Base-by-base conservation (phyloP, 1,140 invertebrate genomes). In the Drosophila kohkoa region DNA sequence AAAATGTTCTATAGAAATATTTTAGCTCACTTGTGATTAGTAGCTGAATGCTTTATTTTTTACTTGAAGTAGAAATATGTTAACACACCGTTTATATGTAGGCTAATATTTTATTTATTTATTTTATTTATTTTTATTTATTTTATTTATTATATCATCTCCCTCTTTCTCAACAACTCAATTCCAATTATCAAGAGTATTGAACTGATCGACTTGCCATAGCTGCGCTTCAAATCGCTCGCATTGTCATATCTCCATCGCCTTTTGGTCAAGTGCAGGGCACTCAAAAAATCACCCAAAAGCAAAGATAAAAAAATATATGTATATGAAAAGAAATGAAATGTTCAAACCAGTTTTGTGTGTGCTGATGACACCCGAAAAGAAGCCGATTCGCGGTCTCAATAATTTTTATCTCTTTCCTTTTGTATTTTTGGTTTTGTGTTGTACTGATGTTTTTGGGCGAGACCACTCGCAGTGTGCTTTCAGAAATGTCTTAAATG, bases 401-500 rank as follows among this genome's bases (percentile, higher is more conserved):
- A 38, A 38, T 38, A 38, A 38, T 38, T 38, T 38, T 25, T 25
- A 25, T 25, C 20, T 3, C 35, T 2, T 38, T 38, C 10, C 10
- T 38, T 38, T 38, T 32, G 5, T 8, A 32, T 32, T 32, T 32
- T 32, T 5, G 32, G 32, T 32, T 32, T 32, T 30, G 32, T 32
- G 30, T 32, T 52, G 3, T 52, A 3, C 13, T 3, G 6, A 11
- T 55, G 8, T 20, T 41, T 41, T 38, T 57, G 10, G 25, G 28
- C 8, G 15, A 28, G 82, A 86, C 81, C 81, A 77, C 77, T 77
- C 52, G 58, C 74, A 55, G 65, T 69, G 71, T 64, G 59, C 52
- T 71, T 72, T 73, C 49, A 60, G 67, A 67, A 80, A 59, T 80
- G 80, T 73, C 76, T 75, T 88, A 81, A 88, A 89, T 88, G 77